Conservation (phyloP, 2,797 vertebrate genomes). For the Vespertilio murinus region DNA sequence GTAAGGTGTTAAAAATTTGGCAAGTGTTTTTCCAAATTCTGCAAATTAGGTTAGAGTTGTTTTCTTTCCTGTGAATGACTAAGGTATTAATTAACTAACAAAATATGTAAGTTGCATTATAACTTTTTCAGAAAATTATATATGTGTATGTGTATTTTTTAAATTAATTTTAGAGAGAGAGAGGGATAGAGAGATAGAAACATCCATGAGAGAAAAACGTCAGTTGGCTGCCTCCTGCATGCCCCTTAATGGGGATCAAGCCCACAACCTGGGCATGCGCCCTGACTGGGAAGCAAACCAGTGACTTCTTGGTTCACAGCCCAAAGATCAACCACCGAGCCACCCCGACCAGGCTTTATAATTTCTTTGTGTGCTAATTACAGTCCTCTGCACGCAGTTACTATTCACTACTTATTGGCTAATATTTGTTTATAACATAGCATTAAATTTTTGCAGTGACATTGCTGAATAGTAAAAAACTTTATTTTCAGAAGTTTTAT, state of each 20-base stretch:
- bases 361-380: background rate
- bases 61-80: background rate
- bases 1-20: background rate
- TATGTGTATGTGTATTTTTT: too few species aligned
- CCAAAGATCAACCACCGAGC: too few species aligned
- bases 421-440: constrained; percentile 11
- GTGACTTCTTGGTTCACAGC: too few species aligned
- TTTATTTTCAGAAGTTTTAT: background rate
- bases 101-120: background rate
- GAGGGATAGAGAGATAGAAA: too few species aligned
- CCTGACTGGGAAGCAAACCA: too few species aligned
- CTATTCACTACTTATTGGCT: background rate
- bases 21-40: constrained; percentile 2
- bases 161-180: too few species aligned
- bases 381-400: background rate
- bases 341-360: background rate
- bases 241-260: too few species aligned
- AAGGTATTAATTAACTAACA: background rate
- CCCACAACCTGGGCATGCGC: too few species aligned
- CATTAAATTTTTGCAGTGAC: constrained; percentile 4
- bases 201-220: too few species aligned
- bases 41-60: background rate
- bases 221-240: too few species aligned
- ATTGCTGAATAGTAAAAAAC: background rate
- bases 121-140: background rate